Conservation (phyloP, 2,888 invertebrate genomes). For the Caenorhabditis sp. region DNA sequence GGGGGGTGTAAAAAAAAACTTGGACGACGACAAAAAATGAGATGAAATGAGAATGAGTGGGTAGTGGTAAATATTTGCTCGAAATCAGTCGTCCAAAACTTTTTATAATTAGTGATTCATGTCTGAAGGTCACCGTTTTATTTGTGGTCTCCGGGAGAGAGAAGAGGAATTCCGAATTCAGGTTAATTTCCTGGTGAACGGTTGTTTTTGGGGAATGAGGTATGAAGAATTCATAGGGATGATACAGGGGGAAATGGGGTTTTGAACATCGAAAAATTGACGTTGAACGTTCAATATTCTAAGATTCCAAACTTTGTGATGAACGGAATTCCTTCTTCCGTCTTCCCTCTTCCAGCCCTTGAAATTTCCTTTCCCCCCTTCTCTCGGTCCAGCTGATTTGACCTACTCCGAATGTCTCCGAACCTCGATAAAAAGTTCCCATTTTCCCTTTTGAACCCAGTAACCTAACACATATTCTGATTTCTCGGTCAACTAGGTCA, state of each 20-base stretch:
- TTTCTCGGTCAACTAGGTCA: slow-evolving; percentile 49
- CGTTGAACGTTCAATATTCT: too few species aligned
- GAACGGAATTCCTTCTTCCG: too few species aligned
- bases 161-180: slow-evolving; percentile 17
- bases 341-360: too few species aligned
- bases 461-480: slow-evolving; percentile 25
- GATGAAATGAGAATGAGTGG: not conserved
- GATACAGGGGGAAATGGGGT: not conserved
- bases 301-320: too few species aligned
- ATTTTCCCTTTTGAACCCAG: slow-evolving; percentile 26
- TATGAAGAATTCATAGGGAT: not conserved
- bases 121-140: slow-evolving; percentile 11
- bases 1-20: slow-evolving; percentile 10
- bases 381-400: too few species aligned
- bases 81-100: slow-evolving; percentile 37
- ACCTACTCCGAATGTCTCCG: too few species aligned
- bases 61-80: slow-evolving; percentile 52
- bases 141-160: not conserved
- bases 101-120: slow-evolving; percentile 53
- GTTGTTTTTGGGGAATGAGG: not conserved
- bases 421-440: not conserved
- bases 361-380: too few species aligned
- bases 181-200: slow-evolving; percentile 26
- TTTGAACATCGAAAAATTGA: too few species aligned
- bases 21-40: slow-evolving; percentile 5